Evolutionary conservation across 1,140 invertebrate genomes (phyloP).

Genomic region (Neoseiulus cucumeris): DNA sequence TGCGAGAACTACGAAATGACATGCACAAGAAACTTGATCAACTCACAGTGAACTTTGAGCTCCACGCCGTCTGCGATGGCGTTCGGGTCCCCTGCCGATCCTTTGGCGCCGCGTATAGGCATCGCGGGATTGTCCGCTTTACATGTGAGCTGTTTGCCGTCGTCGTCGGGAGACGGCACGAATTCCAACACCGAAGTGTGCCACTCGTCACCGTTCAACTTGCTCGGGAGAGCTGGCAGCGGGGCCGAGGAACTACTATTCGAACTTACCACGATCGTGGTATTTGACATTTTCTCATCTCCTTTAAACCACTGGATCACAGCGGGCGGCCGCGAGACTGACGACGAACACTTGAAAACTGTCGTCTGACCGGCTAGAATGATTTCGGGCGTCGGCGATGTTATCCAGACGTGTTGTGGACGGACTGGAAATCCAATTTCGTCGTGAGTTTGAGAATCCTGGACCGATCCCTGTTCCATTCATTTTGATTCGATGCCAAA

Average conservation of each 20-base stretch:
- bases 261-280: slow-evolving; percentile 33
- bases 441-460: no score
- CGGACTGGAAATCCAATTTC: not conserved
- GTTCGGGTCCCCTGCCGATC: not conserved
- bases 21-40: not conserved
- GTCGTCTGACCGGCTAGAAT: slow-evolving; percentile 57
- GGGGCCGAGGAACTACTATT: not conserved
- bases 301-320: slow-evolving; percentile 61
- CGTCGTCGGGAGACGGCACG: slow-evolving; percentile 17
- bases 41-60: slow-evolving; percentile 1
- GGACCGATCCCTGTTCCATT: no score
- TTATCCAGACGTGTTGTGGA: not conserved
- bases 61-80: not conserved
- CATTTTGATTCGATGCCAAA: no score
- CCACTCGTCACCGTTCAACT: slow-evolving; percentile 45
- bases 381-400: slow-evolving; percentile 10
- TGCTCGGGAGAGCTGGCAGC: slow-evolving; percentile 9
- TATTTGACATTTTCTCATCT: slow-evolving; percentile 43
- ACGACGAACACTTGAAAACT: slow-evolving; percentile 57
- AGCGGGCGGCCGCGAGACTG: slow-evolving; percentile 55
- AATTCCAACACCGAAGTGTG: slow-evolving; percentile 21
- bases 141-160: slow-evolving; percentile 21
- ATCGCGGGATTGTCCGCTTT: slow-evolving; percentile 20
- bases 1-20: no score
- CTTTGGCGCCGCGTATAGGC: not conserved